Conservation (phyloP, 1,140 invertebrate species). For the Drosophila subpulchrella region DNA sequence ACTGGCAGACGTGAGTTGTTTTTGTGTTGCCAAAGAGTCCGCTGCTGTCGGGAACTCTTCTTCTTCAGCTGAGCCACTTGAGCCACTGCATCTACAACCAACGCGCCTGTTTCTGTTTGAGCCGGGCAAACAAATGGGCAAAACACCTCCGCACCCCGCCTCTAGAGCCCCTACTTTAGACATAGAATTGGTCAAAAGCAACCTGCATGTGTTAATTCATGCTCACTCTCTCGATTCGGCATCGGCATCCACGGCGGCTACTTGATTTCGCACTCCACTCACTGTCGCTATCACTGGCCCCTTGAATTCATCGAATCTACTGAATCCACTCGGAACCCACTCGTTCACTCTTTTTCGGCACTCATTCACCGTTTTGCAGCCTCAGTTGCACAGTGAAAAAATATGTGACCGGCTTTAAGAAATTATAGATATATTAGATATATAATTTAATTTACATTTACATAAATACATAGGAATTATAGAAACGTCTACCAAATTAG, state of each 20-base stretch:
- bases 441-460: too few relatives aligned
- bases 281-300: conserved; percentile 44
- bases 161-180: conserved; percentile 1
- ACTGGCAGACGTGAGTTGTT: conserved; percentile 15
- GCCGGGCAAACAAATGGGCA: conserved; percentile 31
- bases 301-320: conserved; percentile 29
- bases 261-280: conserved; percentile 40
- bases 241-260: conserved; percentile 41
- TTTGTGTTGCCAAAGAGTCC: conserved; percentile 56
- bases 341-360: conserved; percentile 13
- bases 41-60: conserved; percentile 49
- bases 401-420: not conserved
- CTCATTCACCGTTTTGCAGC: conserved; percentile 25
- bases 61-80: conserved; percentile 42
- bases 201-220: conserved; percentile 46
- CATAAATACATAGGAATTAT: too few relatives aligned
- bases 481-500: too few relatives aligned
- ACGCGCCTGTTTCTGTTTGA: conserved; percentile 63
- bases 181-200: conserved; percentile 58
- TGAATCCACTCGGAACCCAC: conserved; percentile 36
- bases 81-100: conserved; percentile 17
- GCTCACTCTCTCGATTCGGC: conserved; percentile 29
- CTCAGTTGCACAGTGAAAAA: conserved; percentile 5
- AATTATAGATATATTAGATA: too few relatives aligned
- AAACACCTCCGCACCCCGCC: too few relatives aligned